Percentiles rank a stretch among this genome's conserved stretches.
phyloP scores from a whole-genome alignment of 2,888 invertebrate species.

The Tipula unca region DNA sequence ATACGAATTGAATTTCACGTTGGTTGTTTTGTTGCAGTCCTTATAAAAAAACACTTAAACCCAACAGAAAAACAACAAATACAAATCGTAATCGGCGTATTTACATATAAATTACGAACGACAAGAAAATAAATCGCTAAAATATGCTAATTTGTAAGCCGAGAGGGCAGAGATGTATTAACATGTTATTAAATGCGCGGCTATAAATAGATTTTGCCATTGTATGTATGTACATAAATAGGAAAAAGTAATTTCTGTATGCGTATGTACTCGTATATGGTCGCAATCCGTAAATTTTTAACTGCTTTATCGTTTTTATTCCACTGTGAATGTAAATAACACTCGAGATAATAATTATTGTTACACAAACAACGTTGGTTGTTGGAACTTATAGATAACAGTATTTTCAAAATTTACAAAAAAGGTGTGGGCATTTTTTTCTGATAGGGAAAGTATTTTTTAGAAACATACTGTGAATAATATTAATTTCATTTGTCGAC shows the following conservation, averaged over 20 bases:
- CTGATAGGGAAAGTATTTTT: neutral
- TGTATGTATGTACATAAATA: neutral
- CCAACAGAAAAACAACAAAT: neutral
- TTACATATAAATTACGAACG: neutral
- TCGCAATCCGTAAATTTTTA: too few relatives aligned
- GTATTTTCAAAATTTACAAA: neutral
- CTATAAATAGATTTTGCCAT: neutral
- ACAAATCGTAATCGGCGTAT: neutral
- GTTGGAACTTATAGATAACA: neutral
- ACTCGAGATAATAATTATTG: neutral
- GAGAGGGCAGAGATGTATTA: neutral
- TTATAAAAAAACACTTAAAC: neutral
- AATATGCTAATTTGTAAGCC: neutral
- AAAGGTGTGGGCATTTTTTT: neutral
- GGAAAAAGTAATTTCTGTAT: neutral
- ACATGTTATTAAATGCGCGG: neutral
- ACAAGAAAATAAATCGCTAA: neutral
- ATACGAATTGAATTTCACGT: neutral
- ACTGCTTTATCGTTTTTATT: neutral
- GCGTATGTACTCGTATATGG: neutral
- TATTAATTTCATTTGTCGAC: too few relatives aligned
- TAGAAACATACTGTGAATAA: too few relatives aligned
- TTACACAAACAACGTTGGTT: neutral
- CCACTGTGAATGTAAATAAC: neutral
- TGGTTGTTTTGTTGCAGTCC: neutral